Conservation (phyloP, 2,797 vertebrate species). For the Peromyscus attwateri region DNA sequence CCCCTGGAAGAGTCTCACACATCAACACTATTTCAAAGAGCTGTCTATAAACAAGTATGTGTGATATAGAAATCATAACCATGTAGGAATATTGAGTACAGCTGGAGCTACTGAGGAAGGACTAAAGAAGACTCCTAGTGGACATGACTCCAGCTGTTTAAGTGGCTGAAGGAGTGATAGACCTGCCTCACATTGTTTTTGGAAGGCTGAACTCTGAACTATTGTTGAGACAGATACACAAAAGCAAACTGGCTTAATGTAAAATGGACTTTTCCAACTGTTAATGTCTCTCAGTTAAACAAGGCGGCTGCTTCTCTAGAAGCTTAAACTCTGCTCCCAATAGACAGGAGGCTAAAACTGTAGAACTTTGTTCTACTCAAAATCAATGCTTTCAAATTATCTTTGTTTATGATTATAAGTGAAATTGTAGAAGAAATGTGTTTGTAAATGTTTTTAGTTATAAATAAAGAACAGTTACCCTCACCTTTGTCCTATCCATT, state of each 20-base stretch:
- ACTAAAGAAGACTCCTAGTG: not conserved
- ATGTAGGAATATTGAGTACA: not conserved
- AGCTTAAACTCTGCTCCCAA: not conserved
- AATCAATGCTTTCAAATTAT: not conserved
- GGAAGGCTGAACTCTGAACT: not conserved
- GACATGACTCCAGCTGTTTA: not conserved
- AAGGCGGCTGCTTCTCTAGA: not conserved
- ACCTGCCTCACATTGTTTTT: not conserved
- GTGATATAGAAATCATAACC: not conserved
- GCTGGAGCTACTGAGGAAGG: not conserved
- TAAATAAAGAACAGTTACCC: not conserved
- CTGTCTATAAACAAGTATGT: not conserved
- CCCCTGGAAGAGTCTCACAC: not conserved
- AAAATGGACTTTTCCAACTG: not conserved
- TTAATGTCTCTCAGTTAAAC: not conserved
- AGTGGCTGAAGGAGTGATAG: not conserved
- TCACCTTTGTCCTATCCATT: not conserved
- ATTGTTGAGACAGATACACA: not conserved
- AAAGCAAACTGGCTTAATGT: not conserved
- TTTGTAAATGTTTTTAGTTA: constrained; percentile 14
- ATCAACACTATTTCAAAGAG: not conserved
- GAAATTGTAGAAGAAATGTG: not conserved
- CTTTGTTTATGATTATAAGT: not conserved
- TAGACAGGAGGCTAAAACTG: not conserved
- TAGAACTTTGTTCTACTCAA: not conserved